phyloP scores from a whole-genome alignment of 2,113 vertebrate species.

The Anser brachyrhynchus region DNA sequence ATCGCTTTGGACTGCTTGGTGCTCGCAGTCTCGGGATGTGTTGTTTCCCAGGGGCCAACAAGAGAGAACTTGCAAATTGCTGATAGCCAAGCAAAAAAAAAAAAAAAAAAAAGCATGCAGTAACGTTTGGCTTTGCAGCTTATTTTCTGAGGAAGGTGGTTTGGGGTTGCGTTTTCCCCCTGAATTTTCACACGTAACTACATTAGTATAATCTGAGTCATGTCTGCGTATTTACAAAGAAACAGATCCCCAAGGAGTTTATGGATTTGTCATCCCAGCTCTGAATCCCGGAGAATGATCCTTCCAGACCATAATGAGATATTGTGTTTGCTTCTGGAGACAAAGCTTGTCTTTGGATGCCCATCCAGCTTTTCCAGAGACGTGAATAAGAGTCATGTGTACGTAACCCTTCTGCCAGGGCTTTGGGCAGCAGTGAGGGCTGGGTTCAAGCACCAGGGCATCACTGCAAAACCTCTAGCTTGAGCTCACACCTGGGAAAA shows the following conservation, averaged over 20 bases:
- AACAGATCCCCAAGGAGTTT: constrained; percentile 16
- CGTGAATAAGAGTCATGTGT: background rate
- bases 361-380: background rate
- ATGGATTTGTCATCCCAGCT: background rate
- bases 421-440: background rate
- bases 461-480: background rate
- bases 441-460: background rate
- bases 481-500: background rate
- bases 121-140: background rate
- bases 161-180: constrained; percentile 24
- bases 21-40: background rate
- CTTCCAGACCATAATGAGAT: constrained; percentile 13
- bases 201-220: constrained; percentile 43
- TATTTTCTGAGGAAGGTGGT: background rate
- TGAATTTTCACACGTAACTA: constrained; percentile 43
- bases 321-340: background rate
- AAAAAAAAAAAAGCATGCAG: background rate
- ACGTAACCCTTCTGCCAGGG: background rate
- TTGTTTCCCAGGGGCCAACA: constrained; percentile 6
- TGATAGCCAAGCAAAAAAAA: constrained; percentile 22
- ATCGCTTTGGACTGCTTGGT: background rate
- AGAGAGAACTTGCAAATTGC: constrained; percentile 26
- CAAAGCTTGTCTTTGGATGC: background rate
- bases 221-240: constrained; percentile 29
- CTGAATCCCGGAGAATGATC: background rate